Evolutionary conservation across 2,888 invertebrate species (phyloP).

Genomic region (Leucozona laternaria): DNA sequence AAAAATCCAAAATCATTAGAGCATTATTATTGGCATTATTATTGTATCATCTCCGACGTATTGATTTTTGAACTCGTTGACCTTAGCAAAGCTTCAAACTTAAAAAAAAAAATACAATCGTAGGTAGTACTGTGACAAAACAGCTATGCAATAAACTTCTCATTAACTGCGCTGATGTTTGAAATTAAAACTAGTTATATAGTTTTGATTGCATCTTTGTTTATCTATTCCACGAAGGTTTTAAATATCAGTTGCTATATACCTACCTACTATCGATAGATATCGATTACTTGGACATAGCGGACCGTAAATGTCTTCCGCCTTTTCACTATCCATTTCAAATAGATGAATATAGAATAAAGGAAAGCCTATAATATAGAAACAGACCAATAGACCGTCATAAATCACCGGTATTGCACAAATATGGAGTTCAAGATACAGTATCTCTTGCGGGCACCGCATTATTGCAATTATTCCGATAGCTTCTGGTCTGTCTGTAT

Average conservation of each 20-base stretch:
- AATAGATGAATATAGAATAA: constrained; percentile 36
- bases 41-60: no score
- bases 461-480: constrained; percentile 33
- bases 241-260: neutral
- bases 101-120: no score
- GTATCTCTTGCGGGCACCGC: constrained; percentile 39
- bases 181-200: neutral
- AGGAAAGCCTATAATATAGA: constrained; percentile 25
- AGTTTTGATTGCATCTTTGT: neutral
- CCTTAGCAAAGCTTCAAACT: no score
- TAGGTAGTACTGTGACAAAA: no score
- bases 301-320: constrained; percentile 52
- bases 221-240: neutral
- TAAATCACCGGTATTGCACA: constrained; percentile 61
- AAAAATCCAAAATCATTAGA: no score
- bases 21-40: no score
- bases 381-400: constrained; percentile 51
- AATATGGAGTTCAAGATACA: constrained; percentile 45
- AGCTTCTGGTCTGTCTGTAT: neutral
- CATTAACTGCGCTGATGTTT: neutral
- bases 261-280: constrained; percentile 6
- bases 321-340: constrained; percentile 58
- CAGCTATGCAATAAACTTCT: no score
- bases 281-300: constrained; percentile 36
- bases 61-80: no score